Percentiles rank a stretch among this genome's conserved stretches.
phyloP scores from a whole-genome alignment of 2,888 invertebrate species.

The Diaperis boleti region DNA sequence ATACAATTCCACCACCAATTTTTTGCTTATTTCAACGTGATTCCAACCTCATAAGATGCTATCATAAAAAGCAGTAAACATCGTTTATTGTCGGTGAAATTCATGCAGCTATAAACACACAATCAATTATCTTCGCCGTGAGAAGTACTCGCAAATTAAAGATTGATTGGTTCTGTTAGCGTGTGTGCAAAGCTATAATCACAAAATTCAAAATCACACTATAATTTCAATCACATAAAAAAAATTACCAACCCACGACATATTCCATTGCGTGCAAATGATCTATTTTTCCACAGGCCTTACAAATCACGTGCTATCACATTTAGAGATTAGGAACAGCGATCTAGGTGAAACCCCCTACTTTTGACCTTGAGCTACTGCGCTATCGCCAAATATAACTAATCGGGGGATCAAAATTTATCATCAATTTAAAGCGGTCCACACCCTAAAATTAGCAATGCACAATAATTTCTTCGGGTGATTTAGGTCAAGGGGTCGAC shows the following conservation, averaged over 20 bases:
- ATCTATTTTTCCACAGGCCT: constrained; percentile 28
- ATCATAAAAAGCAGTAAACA: too few relatives aligned
- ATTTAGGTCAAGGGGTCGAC: constrained; percentile 48
- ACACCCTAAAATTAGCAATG: constrained; percentile 1
- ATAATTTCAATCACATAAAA: background rate
- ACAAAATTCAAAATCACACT: background rate
- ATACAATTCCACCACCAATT: too few relatives aligned
- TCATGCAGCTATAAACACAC: too few relatives aligned
- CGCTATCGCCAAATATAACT: constrained; percentile 1
- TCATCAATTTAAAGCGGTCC: constrained; percentile 9
- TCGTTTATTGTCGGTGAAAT: too few relatives aligned
- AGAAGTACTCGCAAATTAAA: background rate
- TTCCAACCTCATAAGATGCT: too few relatives aligned
- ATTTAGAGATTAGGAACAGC: constrained; percentile 27
- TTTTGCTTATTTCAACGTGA: too few relatives aligned
- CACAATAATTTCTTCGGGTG: constrained; percentile 18
- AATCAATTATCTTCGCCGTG: background rate
- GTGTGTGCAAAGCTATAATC: background rate
- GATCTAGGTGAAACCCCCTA: constrained; percentile 27
- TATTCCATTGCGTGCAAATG: constrained; percentile 24
- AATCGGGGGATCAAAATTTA: background rate
- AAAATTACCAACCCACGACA: background rate
- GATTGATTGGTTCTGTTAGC: background rate
- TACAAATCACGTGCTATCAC: constrained; percentile 24
- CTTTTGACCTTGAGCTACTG: constrained; percentile 25